Evolutionary conservation across 2,888 invertebrate genomes (phyloP), one percentile per base, ranked within the genome.

Genomic region (Drosophila yooni): DNA sequence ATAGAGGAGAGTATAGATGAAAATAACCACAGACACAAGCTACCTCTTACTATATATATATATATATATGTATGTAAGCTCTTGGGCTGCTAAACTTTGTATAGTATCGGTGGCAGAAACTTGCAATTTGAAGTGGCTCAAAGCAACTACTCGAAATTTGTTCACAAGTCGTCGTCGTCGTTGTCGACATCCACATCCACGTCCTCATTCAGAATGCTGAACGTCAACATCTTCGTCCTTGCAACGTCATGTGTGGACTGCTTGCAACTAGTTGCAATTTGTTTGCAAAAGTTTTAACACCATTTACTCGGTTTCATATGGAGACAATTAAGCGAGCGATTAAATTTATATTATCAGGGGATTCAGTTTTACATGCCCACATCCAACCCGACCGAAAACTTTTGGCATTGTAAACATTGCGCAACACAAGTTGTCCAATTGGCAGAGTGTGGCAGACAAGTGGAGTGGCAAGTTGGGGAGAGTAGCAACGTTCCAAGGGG

Each of bases 301-400:
- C 87, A 87, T 87, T 87, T 87, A 84, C 83, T 85, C 68, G 84
- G 82, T 84, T 84, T 87, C 89, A 81, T 86, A 86, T 88, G 89
- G 86, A 84, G 87, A 88, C 87, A 87, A 87, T 87, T 87, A 87
- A 84, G 82, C 83, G 76, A 87, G 70, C 87, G 87, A 87, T 87
- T 87, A 87, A 88, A 88, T 87, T 87, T 87, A 88, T 88, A 88
- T 87, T 88, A 87, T 88, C 89, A 82, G 73, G 81, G 85, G 84
- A 88, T 81, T 76, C 70, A 81, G 76, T 83, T 84, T n/a, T 65
- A 48, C 54, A 25, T 46, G 59, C 33, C 11, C 52, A 15, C 40
- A 48, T 57, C 29, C 31, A 43, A 29, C 60, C 29, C 43, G 21
- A 52, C 31, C 34, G 36, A 53, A 77, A 83, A 70, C 60, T 82